Base-by-base conservation (phyloP, 2,113 vertebrate species). In the Callipepla squamata region DNA sequence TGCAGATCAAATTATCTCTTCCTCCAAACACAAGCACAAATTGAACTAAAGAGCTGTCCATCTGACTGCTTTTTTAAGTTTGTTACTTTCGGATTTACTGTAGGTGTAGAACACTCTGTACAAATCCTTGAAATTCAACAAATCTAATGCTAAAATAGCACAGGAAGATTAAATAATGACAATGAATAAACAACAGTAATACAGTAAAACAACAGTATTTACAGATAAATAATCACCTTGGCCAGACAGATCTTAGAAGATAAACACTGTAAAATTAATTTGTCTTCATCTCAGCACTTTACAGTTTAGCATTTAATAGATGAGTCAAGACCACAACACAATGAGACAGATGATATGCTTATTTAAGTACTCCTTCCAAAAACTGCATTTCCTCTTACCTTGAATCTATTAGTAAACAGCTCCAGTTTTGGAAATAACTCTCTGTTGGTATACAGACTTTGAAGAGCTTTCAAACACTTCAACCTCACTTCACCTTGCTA, bases 401-500 rank as follows among this genome's bases (percentile, higher is more conserved):
- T 99, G 96, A 99, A 99, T 96, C 99, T 98, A 92, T 99, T 99
- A 62, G 99, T 99, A 97, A 99, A 99, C 59, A 99, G 98, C 95
- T 99, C 99, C 90, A 99, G 98, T 95, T 99, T 99, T 68, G 99
- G 99, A 82, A 99, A 99, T 87, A 99, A 98, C 75, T 99, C 99
- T 97, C 99, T 97, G 97, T 99, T 99, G 89, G 99, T 99, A 97
- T 99, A 99, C 6, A 99, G 98, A 92, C 99, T 99, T 97, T 99
- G 99, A 70, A 99, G 98, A 87, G 99, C 99, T 98, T 99, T 99
- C 97, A 99, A 98, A 97, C 99, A 99, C 97, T 99, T 99, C 93
- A 99, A 97, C 95, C 99, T 98, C 94, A 99, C 99, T 97, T 99
- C 99, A 92, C 99, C 99, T 99, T 99, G 99, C 99, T 99, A 89